Evolutionary conservation across 2,797 vertebrate genomes (phyloP).

Genomic region (Leucoraja ocellata): DNA sequence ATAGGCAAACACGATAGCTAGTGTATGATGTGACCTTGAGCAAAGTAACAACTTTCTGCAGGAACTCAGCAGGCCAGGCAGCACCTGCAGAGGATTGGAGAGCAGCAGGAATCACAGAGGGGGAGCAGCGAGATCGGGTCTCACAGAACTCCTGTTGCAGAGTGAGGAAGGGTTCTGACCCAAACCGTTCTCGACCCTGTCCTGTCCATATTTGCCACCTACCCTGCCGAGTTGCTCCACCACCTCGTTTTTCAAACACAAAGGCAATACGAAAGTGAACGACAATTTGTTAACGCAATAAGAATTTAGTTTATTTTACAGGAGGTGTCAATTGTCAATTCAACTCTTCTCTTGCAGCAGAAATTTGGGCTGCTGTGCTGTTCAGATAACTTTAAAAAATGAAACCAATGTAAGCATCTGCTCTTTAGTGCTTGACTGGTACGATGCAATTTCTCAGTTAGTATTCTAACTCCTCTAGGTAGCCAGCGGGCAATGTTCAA

Average conservation of each 20-base stretch:
- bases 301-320: not conserved
- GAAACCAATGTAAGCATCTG: not conserved
- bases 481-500: conserved; percentile 98
- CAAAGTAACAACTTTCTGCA: no score
- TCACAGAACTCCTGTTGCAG: no score
- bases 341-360: not conserved
- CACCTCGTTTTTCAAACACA: not conserved
- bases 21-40: no score
- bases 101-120: no score
- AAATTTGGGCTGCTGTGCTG: not conserved
- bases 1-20: no score
- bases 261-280: not conserved
- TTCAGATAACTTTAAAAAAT: not conserved
- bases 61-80: no score
- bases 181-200: no score
- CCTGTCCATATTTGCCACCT: no score
- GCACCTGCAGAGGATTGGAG: no score
- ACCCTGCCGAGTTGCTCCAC: no score
- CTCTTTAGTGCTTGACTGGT: not conserved
- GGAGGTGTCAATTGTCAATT: not conserved
- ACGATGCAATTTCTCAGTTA: conserved; percentile 25
- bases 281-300: not conserved
- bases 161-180: no score
- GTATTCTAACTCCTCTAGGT: conserved; percentile 61
- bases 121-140: no score